phyloP scores from a whole-genome alignment of 2,113 vertebrate species.

The Lates calcarifer region DNA sequence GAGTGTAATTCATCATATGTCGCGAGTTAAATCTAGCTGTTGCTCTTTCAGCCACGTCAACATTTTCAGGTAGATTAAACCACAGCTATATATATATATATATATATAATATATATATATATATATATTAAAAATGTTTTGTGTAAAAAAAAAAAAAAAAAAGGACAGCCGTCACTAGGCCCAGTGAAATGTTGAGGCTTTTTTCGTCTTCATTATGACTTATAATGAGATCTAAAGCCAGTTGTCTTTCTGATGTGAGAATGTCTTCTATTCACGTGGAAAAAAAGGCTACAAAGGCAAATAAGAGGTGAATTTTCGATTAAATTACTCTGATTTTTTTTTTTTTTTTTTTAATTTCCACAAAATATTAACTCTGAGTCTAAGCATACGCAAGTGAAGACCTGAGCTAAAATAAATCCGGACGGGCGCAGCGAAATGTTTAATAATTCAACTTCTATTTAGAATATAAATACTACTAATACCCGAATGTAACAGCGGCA shows the following conservation, averaged over 20 bases:
- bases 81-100: not conserved
- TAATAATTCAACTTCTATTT: not conserved
- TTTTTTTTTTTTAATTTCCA: not conserved
- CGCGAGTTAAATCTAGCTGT: not conserved
- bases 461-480: not conserved
- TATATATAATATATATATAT: too few relatives aligned
- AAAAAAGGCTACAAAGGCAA: not conserved
- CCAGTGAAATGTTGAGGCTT: too few relatives aligned
- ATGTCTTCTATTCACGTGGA: not conserved
- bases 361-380: not conserved
- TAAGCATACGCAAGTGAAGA: not conserved
- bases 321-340: not conserved
- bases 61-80: not conserved
- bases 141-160: not conserved
- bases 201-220: not conserved
- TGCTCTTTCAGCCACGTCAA: not conserved
- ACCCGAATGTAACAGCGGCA: not conserved
- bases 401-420: not conserved
- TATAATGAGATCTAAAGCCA: not conserved
- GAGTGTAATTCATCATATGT: not conserved
- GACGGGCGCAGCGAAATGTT: not conserved
- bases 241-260: not conserved
- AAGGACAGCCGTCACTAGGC: not conserved
- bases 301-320: not conserved
- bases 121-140: too few relatives aligned